Conservation (phyloP, 2,113 vertebrate genomes). For the Sciurus niger region DNA sequence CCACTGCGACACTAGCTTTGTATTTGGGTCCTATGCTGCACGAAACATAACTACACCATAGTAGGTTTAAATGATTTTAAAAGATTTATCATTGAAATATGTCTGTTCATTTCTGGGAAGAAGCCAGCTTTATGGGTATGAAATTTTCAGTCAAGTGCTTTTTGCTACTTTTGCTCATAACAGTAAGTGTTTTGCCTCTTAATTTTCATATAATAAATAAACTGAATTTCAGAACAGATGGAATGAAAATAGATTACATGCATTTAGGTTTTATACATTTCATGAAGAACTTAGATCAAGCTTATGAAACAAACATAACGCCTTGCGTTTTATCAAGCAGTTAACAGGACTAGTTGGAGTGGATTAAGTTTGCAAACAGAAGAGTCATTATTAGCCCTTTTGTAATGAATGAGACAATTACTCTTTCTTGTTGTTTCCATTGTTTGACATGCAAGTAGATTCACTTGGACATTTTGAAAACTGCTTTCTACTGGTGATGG, state of each 20-base stretch:
- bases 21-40: neutral
- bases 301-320: conserved; percentile 8
- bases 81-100: conserved; percentile 33
- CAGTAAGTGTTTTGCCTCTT: conserved; percentile 36
- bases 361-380: conserved; percentile 77
- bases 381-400: conserved; percentile 65
- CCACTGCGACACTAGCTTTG: neutral
- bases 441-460: conserved; percentile 67
- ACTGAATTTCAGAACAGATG: conserved; percentile 32
- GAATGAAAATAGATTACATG: neutral
- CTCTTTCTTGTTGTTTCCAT: conserved; percentile 58
- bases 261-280: conserved; percentile 43
- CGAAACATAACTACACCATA: neutral
- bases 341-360: conserved; percentile 70
- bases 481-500: conserved; percentile 28
- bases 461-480: conserved; percentile 62
- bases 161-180: conserved; percentile 13
- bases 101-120: neutral
- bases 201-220: conserved; percentile 17
- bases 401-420: conserved; percentile 67
- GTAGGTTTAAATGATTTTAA: conserved; percentile 40
- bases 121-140: conserved; percentile 5
- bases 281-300: conserved; percentile 47
- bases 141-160: conserved; percentile 50
- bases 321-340: neutral